phyloP scores from a whole-genome alignment of 2,797 vertebrate species.

The Champsocephalus esox region DNA sequence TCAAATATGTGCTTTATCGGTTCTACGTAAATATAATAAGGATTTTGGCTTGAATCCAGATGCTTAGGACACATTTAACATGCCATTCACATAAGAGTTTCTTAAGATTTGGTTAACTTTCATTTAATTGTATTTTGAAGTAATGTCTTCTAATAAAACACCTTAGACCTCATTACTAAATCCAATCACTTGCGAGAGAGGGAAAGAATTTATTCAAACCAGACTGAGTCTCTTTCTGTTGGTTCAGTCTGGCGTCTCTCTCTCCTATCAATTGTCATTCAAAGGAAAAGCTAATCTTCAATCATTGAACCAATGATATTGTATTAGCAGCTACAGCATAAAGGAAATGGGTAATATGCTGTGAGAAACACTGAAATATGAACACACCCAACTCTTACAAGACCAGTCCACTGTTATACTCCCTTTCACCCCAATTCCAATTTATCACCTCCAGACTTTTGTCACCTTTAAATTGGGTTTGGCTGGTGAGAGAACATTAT shows the following conservation, averaged over 20 bases:
- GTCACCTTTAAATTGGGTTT: conserved; percentile 79
- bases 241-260: conserved; percentile 56
- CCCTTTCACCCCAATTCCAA: conserved; percentile 72
- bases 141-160: conserved; percentile 76
- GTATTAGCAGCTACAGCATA: conserved; percentile 74
- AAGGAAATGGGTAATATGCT: conserved; percentile 75
- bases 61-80: conserved; percentile 32
- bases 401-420: conserved; percentile 65
- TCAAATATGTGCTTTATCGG: conserved; percentile 18
- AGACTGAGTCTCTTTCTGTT: conserved; percentile 56
- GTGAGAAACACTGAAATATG: conserved; percentile 70
- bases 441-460: conserved; percentile 75
- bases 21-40: conserved; percentile 1
- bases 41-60: conserved; percentile 47
- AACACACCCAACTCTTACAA: conserved; percentile 61
- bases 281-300: conserved; percentile 75
- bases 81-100: conserved; percentile 45
- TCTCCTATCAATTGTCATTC: conserved; percentile 71
- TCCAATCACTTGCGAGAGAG: conserved; percentile 68
- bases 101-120: conserved; percentile 70
- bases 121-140: conserved; percentile 75
- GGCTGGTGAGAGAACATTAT: conserved; percentile 66
- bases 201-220: conserved; percentile 66
- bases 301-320: conserved; percentile 76
- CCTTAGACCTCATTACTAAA: conserved; percentile 76